Evolutionary conservation across 2,113 vertebrate species (phyloP).

Genomic region (Geococcyx californianus): DNA sequence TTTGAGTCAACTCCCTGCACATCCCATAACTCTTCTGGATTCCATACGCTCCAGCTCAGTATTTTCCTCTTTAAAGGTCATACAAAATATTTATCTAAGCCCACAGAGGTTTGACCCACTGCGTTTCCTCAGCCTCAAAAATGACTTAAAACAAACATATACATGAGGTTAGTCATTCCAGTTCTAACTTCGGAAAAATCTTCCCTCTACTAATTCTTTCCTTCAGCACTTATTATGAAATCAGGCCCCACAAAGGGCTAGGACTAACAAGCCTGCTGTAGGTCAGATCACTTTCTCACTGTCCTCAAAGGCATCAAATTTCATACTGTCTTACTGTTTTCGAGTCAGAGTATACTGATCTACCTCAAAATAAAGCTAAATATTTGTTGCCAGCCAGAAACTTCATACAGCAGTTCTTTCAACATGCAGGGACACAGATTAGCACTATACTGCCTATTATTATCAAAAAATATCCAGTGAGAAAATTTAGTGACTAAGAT

Average conservation of each 20-base stretch:
- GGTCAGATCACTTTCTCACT: slow-evolving; percentile 7
- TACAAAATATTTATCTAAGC: slow-evolving; percentile 10
- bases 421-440: neutral
- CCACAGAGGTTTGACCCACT: neutral
- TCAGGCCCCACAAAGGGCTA: neutral
- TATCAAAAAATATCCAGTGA: neutral
- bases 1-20: neutral
- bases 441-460: neutral
- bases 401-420: neutral
- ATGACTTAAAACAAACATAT: neutral
- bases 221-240: neutral
- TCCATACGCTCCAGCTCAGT: fast-evolving
- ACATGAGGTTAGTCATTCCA: neutral
- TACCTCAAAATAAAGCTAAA: neutral
- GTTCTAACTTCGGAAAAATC: neutral
- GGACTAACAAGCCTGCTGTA: neutral
- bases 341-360: neutral
- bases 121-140: neutral
- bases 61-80: neutral
- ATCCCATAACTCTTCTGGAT: neutral
- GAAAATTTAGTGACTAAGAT: neutral
- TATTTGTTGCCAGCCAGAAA: neutral
- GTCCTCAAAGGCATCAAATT: neutral
- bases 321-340: neutral
- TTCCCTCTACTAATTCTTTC: neutral